Base-by-base conservation (phyloP, 1,140 invertebrate genomes). In the Drosophila parvula region DNA sequence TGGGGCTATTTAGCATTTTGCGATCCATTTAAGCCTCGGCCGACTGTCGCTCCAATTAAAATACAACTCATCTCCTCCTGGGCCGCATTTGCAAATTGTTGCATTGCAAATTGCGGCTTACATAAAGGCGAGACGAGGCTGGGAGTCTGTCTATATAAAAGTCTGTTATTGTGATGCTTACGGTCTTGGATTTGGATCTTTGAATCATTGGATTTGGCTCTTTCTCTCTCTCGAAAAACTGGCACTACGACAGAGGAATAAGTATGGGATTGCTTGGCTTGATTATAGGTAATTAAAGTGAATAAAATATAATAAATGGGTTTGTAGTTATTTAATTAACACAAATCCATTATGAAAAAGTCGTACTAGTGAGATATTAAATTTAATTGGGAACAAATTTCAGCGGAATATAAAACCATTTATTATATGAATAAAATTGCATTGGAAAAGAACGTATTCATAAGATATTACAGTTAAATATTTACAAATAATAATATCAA, bases 31-130 rank as follows among this genome's bases (percentile, higher is more conserved):
- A 67, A 69, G 38, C 61, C 60, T 22, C 41, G 64, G 34, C 67
- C 47, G 48, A 51, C 59, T 82, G 77, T 78, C 74, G 83, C 38
- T 88, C 83, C 83, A 88, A 79, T 88, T 83, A 77, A 79, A 80
- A 89, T 88, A 71, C 77, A 88, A 83, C 83, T 88, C 83, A 88
- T 88, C 83, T 88, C 76, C 83, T 86, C 76, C 83, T 86, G 83
- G 60, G 67, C 76, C 78, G 76, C 84, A 88, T 86, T 74, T 85
- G 81, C 81, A 85, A 86, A 85, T 57, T 61, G 63, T 78, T 78
- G 75, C 74, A 78, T 78, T 78, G 75, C 75, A 78, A 78, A 78
- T 78, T 68, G 62, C 14, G 53, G 41, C 74, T 77, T 77, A 77
- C 74, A 77, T 77, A 77, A 53, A 53, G 32, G 18, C 64, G 30